phyloP scores from a whole-genome alignment of 1,140 invertebrate species.

The Samia ricini region DNA sequence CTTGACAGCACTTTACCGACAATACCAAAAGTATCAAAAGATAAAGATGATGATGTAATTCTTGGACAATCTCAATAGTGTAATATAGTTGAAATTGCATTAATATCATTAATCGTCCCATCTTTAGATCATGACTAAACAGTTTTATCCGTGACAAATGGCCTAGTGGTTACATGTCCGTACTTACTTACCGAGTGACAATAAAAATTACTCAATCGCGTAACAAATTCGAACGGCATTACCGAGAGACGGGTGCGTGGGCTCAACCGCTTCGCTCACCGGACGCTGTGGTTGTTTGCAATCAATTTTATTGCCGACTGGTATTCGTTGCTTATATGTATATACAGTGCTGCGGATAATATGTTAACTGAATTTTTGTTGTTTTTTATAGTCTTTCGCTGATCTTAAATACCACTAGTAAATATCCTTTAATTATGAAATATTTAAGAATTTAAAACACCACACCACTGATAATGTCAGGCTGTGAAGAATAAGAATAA shows the following conservation, averaged over 20 bases:
- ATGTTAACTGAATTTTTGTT: neutral
- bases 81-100: neutral
- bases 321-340: conserved; percentile 31
- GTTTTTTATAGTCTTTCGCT: neutral
- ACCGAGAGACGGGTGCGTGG: neutral
- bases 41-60: no score
- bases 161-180: no score
- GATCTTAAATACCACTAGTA: no score
- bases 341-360: conserved; percentile 26
- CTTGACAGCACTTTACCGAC: no score
- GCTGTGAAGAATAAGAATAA: no score
- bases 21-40: no score
- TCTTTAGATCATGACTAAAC: neutral
- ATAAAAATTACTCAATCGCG: conserved; percentile 11
- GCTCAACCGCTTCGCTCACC: neutral
- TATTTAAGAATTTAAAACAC: no score
- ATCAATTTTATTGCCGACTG: conserved; percentile 41
- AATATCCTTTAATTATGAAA: no score
- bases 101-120: neutral
- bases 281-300: conserved; percentile 31
- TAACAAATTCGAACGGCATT: conserved; percentile 8
- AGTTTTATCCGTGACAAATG: neutral
- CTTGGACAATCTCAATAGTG: neutral
- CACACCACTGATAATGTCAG: no score
- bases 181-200: conserved; percentile 2